Conservation (phyloP, 2,113 vertebrate genomes). For the Eubucco bourcierii region DNA sequence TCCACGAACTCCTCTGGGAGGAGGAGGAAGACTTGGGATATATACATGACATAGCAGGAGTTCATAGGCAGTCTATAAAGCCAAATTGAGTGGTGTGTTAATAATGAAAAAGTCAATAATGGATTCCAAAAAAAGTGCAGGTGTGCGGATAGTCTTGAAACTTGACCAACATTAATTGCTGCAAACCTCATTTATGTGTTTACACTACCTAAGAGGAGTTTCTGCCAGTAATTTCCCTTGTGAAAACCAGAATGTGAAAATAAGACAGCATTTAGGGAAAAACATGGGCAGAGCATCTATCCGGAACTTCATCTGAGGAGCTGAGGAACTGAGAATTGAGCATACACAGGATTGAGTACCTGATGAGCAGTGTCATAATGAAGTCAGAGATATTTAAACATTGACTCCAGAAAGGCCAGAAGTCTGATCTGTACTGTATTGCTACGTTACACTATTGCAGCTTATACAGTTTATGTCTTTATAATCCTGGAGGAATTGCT, state of each 20-base stretch:
- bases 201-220: background rate
- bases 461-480: background rate
- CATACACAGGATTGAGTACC: background rate
- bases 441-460: background rate
- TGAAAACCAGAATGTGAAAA: slow-evolving; percentile 34
- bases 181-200: slow-evolving; percentile 56
- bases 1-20: slow-evolving; percentile 1
- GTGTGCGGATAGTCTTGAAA: slow-evolving; percentile 38
- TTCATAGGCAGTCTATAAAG: slow-evolving; percentile 20
- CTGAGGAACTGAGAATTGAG: background rate
- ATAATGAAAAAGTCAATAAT: slow-evolving; percentile 61
- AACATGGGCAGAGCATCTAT: background rate
- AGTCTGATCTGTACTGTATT: background rate
- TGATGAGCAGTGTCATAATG: background rate
- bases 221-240: slow-evolving; percentile 35
- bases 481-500: background rate
- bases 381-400: background rate
- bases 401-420: background rate
- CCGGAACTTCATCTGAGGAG: background rate
- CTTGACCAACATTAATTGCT: slow-evolving; percentile 50
- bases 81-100: slow-evolving; percentile 35
- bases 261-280: slow-evolving; percentile 18
- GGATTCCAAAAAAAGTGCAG: slow-evolving; percentile 24
- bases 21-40: background rate
- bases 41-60: slow-evolving; percentile 3